Evolutionary conservation across 2,113 vertebrate species (phyloP).

Genomic region (Oreochromis tanganicae): DNA sequence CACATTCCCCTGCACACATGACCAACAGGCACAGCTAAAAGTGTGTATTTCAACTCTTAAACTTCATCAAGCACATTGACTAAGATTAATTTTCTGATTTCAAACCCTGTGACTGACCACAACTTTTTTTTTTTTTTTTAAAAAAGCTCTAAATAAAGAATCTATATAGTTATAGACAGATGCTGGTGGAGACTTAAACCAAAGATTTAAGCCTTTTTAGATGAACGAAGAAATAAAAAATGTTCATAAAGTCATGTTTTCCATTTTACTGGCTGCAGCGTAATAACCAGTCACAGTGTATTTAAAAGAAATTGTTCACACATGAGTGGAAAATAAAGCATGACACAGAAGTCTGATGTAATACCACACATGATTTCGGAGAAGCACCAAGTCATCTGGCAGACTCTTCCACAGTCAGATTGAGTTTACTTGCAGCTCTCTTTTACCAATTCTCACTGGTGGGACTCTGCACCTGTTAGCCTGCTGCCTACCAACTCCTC

Average conservation of each 20-base stretch:
- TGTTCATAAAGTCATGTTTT: neutral
- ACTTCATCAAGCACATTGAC: neutral
- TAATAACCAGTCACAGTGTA: neutral
- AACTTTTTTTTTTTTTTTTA: neutral
- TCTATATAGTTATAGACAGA: neutral
- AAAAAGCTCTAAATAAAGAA: neutral
- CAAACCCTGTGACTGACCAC: neutral
- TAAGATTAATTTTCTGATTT: neutral
- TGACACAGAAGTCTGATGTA: neutral
- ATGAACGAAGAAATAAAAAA: neutral
- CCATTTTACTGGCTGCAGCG: neutral
- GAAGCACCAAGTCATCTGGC: neutral
- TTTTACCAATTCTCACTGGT: neutral
- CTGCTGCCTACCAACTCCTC: neutral
- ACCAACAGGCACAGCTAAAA: neutral
- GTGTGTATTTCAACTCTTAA: neutral
- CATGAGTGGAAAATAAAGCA: neutral
- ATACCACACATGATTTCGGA: neutral
- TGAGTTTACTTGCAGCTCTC: neutral
- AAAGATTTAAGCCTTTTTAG: neutral
- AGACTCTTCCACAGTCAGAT: neutral
- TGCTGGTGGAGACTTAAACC: neutral
- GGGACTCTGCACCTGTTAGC: constrained; percentile 67
- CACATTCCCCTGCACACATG: neutral
- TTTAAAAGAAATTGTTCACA: neutral